Evolutionary conservation across 23 tunicate genomes (phyloP), one percentile per base, ranked within the genome.

Genomic region (Oikopleura dioica): DNA sequence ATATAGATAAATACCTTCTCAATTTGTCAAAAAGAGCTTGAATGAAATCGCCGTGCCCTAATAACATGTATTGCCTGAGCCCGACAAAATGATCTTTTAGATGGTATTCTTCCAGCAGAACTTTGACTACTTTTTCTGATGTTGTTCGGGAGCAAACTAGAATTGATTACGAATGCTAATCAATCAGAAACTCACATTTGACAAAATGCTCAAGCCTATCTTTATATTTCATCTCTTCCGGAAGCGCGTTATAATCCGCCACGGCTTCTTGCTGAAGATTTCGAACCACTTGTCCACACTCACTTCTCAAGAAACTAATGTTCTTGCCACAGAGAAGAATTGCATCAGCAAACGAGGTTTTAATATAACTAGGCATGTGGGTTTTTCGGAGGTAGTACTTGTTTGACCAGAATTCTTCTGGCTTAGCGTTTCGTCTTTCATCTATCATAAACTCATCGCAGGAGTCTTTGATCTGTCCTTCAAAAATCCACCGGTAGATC

Each of bases 31-130:
- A 55, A 36, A 91, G 67, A 76, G 85, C 87, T 21, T 92, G 84
- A 35, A 85, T 81, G 63, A 91, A 91, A 79, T 91, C 97, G 0
- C 97, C 97, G 35, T 91, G 97, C 9, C 97, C 97, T 0, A 91
- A 82, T 79, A 91, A 69, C 12, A 91, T 76, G 68, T 82, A 91
- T 68, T 85, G 85, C 35, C 97, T 68, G 37, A 91, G 36, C 0
- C 87, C 92, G 26, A 76, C 69, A 21, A 91, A 77, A 59, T 91
- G 97, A 0, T 82, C 80, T 35, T 79, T 76, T 78, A 91, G 38
- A 68, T 91, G 82, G 69, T 85, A 91, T 29, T 79, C 72, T 30
- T 82, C 82, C 59, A 67, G 82, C 1, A 91, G 82, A 23, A 91
- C 94, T 1, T 78, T 36, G 0, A 91, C 55, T 1, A 91, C 79